Percentiles rank a stretch among this genome's conserved stretches.
Conservation (phyloP, 2,888 invertebrate genomes). For the Lasioglossum villosulum region DNA sequence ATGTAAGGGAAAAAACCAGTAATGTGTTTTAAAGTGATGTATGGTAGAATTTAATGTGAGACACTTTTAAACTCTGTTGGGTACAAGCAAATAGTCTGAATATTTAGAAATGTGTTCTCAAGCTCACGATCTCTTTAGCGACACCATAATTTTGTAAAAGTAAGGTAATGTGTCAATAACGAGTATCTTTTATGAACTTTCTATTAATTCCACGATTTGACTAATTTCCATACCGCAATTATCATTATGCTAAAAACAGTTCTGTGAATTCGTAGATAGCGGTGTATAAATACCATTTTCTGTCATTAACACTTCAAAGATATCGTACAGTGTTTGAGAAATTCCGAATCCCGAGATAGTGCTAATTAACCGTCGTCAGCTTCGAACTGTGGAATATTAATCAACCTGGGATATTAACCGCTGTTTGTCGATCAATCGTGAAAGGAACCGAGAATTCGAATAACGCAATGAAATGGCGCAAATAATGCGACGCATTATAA, state of each 20-base stretch:
- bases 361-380: slow-evolving; percentile 11
- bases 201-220: neutral
- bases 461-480: neutral
- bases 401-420: neutral
- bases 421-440: neutral
- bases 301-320: neutral
- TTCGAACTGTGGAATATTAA: slow-evolving; percentile 20
- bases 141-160: too few species aligned
- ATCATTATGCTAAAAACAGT: neutral
- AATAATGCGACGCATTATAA: neutral
- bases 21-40: too few species aligned
- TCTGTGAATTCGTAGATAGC: neutral
- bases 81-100: too few species aligned
- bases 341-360: neutral
- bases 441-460: neutral
- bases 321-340: neutral
- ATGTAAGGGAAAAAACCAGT: too few species aligned
- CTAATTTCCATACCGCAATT: neutral
- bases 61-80: too few species aligned
- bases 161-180: too few species aligned
- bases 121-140: too few species aligned
- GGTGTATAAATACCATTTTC: neutral
- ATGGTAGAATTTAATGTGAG: too few species aligned
- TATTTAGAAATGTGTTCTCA: too few species aligned
- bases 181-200: too few species aligned